Base-by-base conservation (phyloP, 2,113 vertebrate genomes). In the Phaethornis superciliosus region DNA sequence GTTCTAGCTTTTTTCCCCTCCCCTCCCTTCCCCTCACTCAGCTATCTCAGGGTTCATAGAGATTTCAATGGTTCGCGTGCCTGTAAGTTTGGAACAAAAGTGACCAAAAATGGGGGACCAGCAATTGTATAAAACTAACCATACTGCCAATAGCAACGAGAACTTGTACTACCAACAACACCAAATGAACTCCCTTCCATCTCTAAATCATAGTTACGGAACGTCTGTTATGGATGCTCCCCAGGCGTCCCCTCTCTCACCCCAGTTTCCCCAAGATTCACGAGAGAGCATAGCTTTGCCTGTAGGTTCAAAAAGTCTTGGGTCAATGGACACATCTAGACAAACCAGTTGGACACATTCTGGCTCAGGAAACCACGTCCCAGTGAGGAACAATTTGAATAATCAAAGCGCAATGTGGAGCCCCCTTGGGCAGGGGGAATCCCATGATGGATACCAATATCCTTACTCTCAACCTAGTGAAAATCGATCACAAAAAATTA, bases 51-150 rank as follows among this genome's bases (percentile, higher is more conserved):
- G 98, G 97, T 97, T 97, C 96, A 92, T 85, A 90, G 91, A 95
- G 81, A 85, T 97, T 97, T 97, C 97, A 97, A 97, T 98, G 98
- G 96, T 97, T 97, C 55, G 91, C 4, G 97, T 97, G 97, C 96
- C 97, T 96, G 95, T 92, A 97, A 97, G 40, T 72, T 97, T 95
- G 94, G 88, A 81, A 95, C 46, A 96, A 85, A 96, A 94, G 95
- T 95, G 60, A 96, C 96, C 93, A 96, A 96, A 95, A 95, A 99
- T 99, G 98, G 98, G 98, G 80, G 98, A 99, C 83, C 98, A 99
- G 97, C 97, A 98, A 28, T 96, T 98, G 46, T 98, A 98, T 93
- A 98, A 98, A 97, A 95, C 96, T 78, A 98, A 97, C 91, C 98
- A 98, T 42, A 91, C 97, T 90, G 94, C 97, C 88, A 98, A 97